Evolutionary conservation across 2,113 vertebrate species (phyloP).

Genomic region (Oriolus oriolus): DNA sequence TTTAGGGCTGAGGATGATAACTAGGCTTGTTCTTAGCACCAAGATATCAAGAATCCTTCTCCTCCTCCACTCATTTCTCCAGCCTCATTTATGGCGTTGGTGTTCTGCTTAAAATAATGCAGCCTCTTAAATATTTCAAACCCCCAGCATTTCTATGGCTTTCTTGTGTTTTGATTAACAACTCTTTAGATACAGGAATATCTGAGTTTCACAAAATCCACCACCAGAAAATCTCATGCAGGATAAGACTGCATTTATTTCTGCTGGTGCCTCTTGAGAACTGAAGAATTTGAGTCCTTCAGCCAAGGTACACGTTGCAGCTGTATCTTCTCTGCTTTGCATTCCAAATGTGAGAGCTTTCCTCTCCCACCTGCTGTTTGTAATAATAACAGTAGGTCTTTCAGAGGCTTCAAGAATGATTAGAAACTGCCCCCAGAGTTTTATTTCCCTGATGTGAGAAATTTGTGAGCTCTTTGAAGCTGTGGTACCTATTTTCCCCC

Average conservation of each 20-base stretch:
- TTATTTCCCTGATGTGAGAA: not conserved
- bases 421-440: not conserved
- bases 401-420: not conserved
- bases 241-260: not conserved
- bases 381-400: not conserved
- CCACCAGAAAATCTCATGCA: not conserved
- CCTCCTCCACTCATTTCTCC: not conserved
- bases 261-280: not conserved
- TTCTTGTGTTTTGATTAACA: not conserved
- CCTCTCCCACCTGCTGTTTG: not conserved
- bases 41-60: not conserved
- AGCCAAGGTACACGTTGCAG: not conserved
- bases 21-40: not conserved
- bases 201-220: not conserved
- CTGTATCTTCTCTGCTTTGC: not conserved
- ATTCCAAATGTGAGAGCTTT: not conserved
- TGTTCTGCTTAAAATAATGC: not conserved
- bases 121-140: not conserved
- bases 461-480: not conserved
- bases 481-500: not conserved
- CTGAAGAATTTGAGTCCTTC: not conserved
- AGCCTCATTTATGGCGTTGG: not conserved
- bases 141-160: not conserved
- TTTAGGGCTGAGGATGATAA: not conserved
- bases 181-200: not conserved